Conservation (phyloP, 2,797 vertebrate genomes). For the Allobates femoralis region DNA sequence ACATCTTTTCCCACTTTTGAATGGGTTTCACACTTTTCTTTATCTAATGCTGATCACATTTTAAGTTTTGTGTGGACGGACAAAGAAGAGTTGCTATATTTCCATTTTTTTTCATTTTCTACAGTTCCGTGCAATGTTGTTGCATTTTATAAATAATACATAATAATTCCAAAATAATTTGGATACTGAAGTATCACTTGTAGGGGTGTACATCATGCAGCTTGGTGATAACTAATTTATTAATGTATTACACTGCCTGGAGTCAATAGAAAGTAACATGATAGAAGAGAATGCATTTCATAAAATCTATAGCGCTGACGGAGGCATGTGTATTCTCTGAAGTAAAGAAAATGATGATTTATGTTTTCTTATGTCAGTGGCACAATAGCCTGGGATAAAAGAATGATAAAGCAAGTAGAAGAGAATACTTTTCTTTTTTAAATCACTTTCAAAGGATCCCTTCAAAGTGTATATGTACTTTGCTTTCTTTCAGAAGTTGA, state of each 20-base stretch:
- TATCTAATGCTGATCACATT: neutral
- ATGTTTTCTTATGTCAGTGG: slow-evolving; percentile 47
- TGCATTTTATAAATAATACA: slow-evolving; percentile 19
- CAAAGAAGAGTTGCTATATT: neutral
- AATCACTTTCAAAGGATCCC: slow-evolving; percentile 16
- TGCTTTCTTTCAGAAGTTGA: neutral
- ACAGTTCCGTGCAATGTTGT: neutral
- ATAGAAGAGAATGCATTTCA: slow-evolving; percentile 53
- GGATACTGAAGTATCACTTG: slow-evolving; percentile 37
- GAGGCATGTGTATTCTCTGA: slow-evolving; percentile 54
- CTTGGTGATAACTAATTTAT: slow-evolving; percentile 55
- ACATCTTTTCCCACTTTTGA: neutral
- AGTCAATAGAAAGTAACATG: slow-evolving; percentile 46
- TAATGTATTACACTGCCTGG: slow-evolving; percentile 52
- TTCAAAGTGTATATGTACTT: neutral
- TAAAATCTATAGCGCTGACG: slow-evolving; percentile 52
- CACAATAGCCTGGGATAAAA: slow-evolving; percentile 48
- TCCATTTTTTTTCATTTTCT: neutral
- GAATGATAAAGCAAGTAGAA: slow-evolving; percentile 8
- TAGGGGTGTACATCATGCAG: slow-evolving; percentile 35
- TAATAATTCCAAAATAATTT: slow-evolving; percentile 5
- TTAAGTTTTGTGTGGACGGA: neutral
- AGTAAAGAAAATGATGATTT: slow-evolving; percentile 56
- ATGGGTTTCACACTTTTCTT: too few relatives aligned
- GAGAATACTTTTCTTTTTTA: slow-evolving; percentile 14